Evolutionary conservation across 2,888 invertebrate species (phyloP), one percentile per base, ranked within the genome.

Genomic region (Oscheius sp.): DNA sequence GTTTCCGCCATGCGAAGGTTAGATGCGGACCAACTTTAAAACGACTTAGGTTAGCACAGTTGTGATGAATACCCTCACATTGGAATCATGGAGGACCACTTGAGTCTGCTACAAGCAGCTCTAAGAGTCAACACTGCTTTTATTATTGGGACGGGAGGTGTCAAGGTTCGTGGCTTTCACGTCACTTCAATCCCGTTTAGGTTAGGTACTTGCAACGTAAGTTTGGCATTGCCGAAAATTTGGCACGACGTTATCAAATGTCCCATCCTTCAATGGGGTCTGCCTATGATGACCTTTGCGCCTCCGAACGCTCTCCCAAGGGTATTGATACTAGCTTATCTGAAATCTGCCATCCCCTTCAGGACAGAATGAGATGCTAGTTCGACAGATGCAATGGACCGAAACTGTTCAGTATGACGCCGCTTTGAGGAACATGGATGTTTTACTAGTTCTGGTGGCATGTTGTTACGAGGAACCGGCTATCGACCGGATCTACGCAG

Each of bases 401-500:
- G 37, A 58, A 7, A 59, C 13, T 42, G 57, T 51, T 35, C 51
- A 21, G 10, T 13, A 47, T 13, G 68, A 60, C 32, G 70, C 68
- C n/a, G 33, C 59, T 13, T 48, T 74, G 33, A 50, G 68, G n/a
- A 57, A 74, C n/a, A 59, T 74, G 74, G 59, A 74, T 58, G 74
- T 53, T 37, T 29, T 74, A 35, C 48, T 74, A 47, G 50, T 74
- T 50, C 68, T 59, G 10, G 60, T 74, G n/a, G 66, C 74, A 10
- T 74, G 74, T 58, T 74, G 74, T 51, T 74, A 74, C 42, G 74
- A 74, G 57, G 68, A 66, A 70, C 59, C 58, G 35, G 50, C 50
- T 35, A 35, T 59, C 13, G 60, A 68, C 59, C 21, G 47, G 21
- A 50, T 47, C 29, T 74, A 74, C 33, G 48, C 48, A 35, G 74